Base-by-base conservation (phyloP, 2,888 invertebrate species). In the Aquatica leii region DNA sequence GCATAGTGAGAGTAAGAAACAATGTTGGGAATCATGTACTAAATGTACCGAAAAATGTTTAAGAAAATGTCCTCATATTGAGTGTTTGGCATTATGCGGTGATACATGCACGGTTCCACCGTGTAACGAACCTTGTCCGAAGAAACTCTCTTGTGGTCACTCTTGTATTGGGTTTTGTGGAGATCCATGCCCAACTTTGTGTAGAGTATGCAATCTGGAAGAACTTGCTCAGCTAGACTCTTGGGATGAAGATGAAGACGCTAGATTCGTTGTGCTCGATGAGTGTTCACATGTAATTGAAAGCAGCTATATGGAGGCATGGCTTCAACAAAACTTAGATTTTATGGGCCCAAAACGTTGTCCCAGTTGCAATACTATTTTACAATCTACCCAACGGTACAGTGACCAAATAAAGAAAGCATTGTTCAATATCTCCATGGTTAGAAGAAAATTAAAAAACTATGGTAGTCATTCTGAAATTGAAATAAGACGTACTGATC, bases 131-230 rank as follows among this genome's bases (percentile, higher is more conserved):
- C 78, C 81, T 6, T 87, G 87, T 74, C 9, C 53, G n/a, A 73
- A 69, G 59, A 58, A 15, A 17, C 79, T 83, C 5, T 12, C 66
- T 35, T 91, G 91, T 80, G 81, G 82, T 0, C 90, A 90, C 80
- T 74, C 75, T n/a, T 89, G 91, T 79, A 83, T 88, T 74, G 90
- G 91, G 9, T 84, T 89, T 54, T 92, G 91, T 80, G 90, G 89
- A n/a, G 91, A 92, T 77, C 83, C 82, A 9, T 91, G 90, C 77
- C 88, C 88, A n/a, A 77, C 77, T 24, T 72, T 86, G 55, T 91
- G 91, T 80, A 78, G 82, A 20, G 50, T 75, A 14, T 91, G 91
- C 80, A n/a, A n/a, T 71, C 85, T 59, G 81, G 83, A n/a, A 84
- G 83, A 8, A 71, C 80, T 63, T 82, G 85, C 74, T 83, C 71